These are phyloP conservation scores for Plusia festucae DNA, from an alignment of 2,888 invertebrate genomes.

Conservation along the genomic window DNA sequence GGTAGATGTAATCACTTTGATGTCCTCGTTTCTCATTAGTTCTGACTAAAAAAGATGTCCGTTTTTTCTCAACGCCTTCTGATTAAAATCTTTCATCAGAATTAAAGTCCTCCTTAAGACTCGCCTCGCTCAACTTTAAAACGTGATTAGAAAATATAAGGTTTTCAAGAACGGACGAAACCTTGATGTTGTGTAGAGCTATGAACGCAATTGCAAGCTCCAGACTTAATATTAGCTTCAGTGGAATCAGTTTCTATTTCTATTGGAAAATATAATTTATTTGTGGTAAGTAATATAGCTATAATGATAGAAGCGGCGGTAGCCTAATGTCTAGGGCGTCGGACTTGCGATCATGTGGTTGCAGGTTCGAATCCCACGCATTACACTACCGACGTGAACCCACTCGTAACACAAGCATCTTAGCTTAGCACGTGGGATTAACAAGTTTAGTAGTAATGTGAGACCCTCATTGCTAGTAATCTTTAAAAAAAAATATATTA, in stretches of 20 bases:
- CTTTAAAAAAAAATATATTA: too few relatives aligned
- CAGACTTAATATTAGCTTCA: not conserved
- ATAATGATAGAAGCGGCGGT: too few relatives aligned
- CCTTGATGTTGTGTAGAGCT: not conserved
- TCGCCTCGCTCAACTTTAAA: slow-evolving; percentile 25
- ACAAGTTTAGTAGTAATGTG: too few relatives aligned
- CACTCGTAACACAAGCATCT: too few relatives aligned
- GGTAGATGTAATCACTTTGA: slow-evolving; percentile 32
- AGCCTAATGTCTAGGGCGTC: too few relatives aligned
- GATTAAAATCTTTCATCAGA: slow-evolving; percentile 51
- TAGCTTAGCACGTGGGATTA: too few relatives aligned
- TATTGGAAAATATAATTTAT: not conserved
- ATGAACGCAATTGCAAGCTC: not conserved
- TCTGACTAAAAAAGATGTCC: slow-evolving; percentile 11
- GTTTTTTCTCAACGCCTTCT: slow-evolving; percentile 32
- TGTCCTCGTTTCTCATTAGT: slow-evolving; percentile 26
- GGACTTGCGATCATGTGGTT: too few relatives aligned
- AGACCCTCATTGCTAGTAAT: too few relatives aligned
- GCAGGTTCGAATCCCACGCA: too few relatives aligned
- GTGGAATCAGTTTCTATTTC: not conserved
- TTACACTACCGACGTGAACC: too few relatives aligned
- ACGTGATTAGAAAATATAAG: slow-evolving; percentile 30
- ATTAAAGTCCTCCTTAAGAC: slow-evolving; percentile 36
- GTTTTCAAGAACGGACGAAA: not conserved
- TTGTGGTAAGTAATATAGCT: too few relatives aligned